Base-by-base conservation (phyloP, 2,888 invertebrate genomes). In the Brenthis ino region DNA sequence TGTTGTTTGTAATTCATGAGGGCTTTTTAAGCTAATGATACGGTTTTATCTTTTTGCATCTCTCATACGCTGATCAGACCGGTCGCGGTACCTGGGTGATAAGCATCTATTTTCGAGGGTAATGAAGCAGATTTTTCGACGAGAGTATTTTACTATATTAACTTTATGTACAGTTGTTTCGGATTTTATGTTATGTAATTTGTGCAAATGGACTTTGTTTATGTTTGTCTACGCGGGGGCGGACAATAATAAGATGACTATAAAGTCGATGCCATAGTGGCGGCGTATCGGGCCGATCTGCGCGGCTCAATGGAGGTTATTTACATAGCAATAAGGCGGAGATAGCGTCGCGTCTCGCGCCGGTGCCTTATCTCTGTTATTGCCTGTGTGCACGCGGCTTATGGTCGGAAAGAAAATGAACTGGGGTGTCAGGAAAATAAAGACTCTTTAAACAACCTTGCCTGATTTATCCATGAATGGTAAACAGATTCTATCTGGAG, bases 11-110 rank as follows among this genome's bases (percentile, higher is more conserved):
- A 88, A 91, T 91, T 89, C 91, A 88, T 89, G 85, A 89, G 87
- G 87, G 87, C 87, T 89, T 90, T 92, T 92, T 91, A 91, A 87
- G 91, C 91, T 90, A 93, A 91, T 93, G 92, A 92, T 90, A 92
- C 85, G 88, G 86, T 86, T 86, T 89, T 91, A 92, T 90, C 91
- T 83, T 74, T 78, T 78, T 72, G 76, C 82, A 89, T 87, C 85
- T 81, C 72, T 64, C 73, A 68, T 74, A 83, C 67, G 61, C 55
- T 65, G 71, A 74, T 74, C 60, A 70, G 67, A 74, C 71, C 69
- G 68, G 28, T 28, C 28, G 28, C 4, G 28, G 70, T 73, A 71
- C 68, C 73, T 68, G 70, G 55, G 48, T 61, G 74, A 77, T 77
- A 74, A 70, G 61, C 48, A 72, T 70, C 71, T 57, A 61, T 67